Base-by-base conservation (phyloP, 2,888 invertebrate genomes). In the Polydrusus pterygomalis region DNA sequence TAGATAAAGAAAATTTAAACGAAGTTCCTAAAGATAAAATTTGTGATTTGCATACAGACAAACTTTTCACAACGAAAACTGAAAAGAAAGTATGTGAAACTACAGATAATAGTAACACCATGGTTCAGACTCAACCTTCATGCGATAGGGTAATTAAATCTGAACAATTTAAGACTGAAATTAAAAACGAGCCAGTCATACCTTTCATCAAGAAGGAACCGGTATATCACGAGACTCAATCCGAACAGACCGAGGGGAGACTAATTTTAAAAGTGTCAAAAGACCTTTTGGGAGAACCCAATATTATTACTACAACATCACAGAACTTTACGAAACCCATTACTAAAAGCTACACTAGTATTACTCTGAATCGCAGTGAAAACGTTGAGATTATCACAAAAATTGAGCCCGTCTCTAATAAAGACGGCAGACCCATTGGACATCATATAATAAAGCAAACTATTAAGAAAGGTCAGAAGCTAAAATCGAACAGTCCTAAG, bases 301-400 rank as follows among this genome's bases (percentile, higher is more conserved):
- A 56, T 56, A 3, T 58, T 8, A 15, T n/a, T 25, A 15, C 34
- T 6, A 17, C 58, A 1, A 60, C 47, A 11, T 9, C 40, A 1
- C 74, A 72, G 17, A 18, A 69, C 11, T 69, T 62, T 49, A 63
- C 76, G 10, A 76, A 68, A 34, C 72, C 76, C 1, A 63, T 76
- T 11, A 76, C 77, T n/a, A 77, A 79, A 65, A 70, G 70, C 13
- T 85, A 83, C 75, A 86, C 85, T 20, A 87, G 85, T 65, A 84
- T 86, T 58, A 87, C 85, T 9, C 74, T 86, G 11, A 86, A 87
- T 76, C 81, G 85, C 65, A 83, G 83, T 13, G 85, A 84, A 69
- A 86, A 87, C 63, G 80, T 84, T 8, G 86, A 86, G 70, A 84
- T 84, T 25, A 85, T 87, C 45, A 86, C 86, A 10, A 86, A 87